Evolutionary conservation across 1,140 invertebrate genomes (phyloP).

Genomic region (Bombus superbus): DNA sequence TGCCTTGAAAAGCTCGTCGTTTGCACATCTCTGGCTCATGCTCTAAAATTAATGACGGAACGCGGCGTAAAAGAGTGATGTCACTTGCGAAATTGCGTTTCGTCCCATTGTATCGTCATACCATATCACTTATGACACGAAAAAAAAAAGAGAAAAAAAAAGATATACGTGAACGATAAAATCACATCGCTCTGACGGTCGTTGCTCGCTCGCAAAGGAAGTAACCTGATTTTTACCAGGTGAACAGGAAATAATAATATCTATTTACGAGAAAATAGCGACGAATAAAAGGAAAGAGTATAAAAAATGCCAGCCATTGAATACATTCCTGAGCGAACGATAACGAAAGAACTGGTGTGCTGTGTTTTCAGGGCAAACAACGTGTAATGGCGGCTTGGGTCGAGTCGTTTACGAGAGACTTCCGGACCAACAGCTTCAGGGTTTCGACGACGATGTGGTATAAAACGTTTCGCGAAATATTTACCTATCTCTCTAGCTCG

Average conservation of each 20-base stretch:
- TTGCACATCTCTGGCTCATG: background rate
- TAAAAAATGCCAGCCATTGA: background rate
- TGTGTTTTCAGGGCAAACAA: slow-evolving; percentile 89
- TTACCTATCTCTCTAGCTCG: background rate
- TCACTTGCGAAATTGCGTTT: slow-evolving; percentile 64
- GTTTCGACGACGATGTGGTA: slow-evolving; percentile 94
- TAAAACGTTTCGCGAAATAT: background rate
- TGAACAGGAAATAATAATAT: slow-evolving; percentile 59
- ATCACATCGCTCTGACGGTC: slow-evolving; percentile 27
- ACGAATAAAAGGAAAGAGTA: background rate
- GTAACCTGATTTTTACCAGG: slow-evolving; percentile 52
- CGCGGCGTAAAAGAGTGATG: slow-evolving; percentile 46
- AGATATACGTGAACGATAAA: slow-evolving; percentile 56
- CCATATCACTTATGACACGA: slow-evolving; percentile 53
- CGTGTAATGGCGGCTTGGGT: slow-evolving; percentile 93
- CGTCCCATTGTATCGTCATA: slow-evolving; percentile 51
- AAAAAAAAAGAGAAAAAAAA: background rate
- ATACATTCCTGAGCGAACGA: background rate
- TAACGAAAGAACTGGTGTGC: slow-evolving; percentile 38
- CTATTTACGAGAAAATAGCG: slow-evolving; percentile 16
- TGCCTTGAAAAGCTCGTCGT: slow-evolving; percentile 21
- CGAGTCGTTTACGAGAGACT: slow-evolving; percentile 94
- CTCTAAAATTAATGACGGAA: slow-evolving; percentile 25
- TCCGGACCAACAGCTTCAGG: slow-evolving; percentile 93
- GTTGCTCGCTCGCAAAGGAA: slow-evolving; percentile 39